Conservation (phyloP, 35 echinoderm and acorn worm genomes). For the Eucidaris tribuloides region DNA sequence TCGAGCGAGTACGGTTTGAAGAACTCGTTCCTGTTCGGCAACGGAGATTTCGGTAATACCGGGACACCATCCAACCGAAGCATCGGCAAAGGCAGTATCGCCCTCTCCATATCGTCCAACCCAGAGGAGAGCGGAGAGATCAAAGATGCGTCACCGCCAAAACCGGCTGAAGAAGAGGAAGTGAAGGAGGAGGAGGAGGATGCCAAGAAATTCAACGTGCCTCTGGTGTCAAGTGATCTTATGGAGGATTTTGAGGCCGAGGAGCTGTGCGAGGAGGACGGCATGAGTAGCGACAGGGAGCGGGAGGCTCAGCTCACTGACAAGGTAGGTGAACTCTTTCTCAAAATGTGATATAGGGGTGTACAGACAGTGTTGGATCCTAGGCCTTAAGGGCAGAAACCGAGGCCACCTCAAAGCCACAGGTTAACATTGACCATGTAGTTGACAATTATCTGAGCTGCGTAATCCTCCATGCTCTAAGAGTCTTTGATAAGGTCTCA, state of each 20-base stretch:
- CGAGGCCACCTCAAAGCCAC: too few species aligned
- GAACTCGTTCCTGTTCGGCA: slow-evolving; percentile 7
- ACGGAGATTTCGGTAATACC: background rate
- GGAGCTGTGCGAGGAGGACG: slow-evolving; percentile 38
- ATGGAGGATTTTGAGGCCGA: slow-evolving; percentile 71
- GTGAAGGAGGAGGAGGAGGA: background rate
- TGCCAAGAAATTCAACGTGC: slow-evolving; percentile 37
- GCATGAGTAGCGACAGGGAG: slow-evolving; percentile 31
- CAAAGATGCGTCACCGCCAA: background rate
- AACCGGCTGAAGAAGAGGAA: background rate
- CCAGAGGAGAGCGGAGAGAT: background rate
- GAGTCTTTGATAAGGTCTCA: too few species aligned
- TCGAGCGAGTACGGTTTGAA: slow-evolving; percentile 23
- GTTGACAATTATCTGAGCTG: too few species aligned
- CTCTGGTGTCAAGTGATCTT: slow-evolving; percentile 45
- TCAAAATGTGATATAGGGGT: too few species aligned
- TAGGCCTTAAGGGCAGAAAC: too few species aligned
- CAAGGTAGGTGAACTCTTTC: slow-evolving; percentile 44
- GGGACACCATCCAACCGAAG: slow-evolving; percentile 3
- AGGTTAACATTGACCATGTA: too few species aligned
- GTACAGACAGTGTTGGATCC: too few species aligned
- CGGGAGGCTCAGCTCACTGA: slow-evolving; percentile 51
- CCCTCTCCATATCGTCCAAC: background rate
- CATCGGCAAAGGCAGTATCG: background rate
- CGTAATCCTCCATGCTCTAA: too few species aligned